Evolutionary conservation across 37 sponge, comb jelly and placozoan genomes (phyloP).

Genomic region (Sycon ciliatum): DNA sequence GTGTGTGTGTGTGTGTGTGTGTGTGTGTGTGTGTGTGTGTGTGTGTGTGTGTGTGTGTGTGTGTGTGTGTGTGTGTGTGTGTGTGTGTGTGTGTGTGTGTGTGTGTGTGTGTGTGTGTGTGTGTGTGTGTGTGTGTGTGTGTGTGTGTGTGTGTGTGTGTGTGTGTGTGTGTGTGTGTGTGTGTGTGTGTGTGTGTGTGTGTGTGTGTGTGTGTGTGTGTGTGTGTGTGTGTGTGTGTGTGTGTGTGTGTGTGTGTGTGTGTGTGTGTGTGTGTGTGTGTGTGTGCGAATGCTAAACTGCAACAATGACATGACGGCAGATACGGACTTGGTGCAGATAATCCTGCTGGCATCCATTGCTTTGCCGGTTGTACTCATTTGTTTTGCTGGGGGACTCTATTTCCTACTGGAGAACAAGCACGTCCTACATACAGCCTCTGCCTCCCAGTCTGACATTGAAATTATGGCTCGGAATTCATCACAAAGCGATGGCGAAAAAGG

Average conservation of each 20-base stretch:
- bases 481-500: too few species aligned
- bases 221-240: background rate
- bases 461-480: too few species aligned
- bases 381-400: too few species aligned
- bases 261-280: conserved; percentile 47
- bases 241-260: background rate
- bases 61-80: conserved; percentile 21
- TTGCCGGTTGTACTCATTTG: too few species aligned
- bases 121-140: conserved; percentile 57
- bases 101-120: conserved; percentile 27
- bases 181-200: conserved; percentile 20
- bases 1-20: background rate
- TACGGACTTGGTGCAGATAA: too few species aligned
- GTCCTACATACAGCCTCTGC: too few species aligned
- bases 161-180: conserved; percentile 32
- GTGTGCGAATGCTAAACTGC: conserved; percentile 15
- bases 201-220: background rate
- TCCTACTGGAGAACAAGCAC: too few species aligned
- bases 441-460: too few species aligned
- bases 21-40: conserved; percentile 18
- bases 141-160: conserved; percentile 57
- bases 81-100: conserved; percentile 22
- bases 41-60: conserved; percentile 24
- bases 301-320: too few species aligned
- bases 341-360: too few species aligned